Conservation (phyloP, 2,113 vertebrate genomes). For the Poeciliopsis turrubarensis region DNA sequence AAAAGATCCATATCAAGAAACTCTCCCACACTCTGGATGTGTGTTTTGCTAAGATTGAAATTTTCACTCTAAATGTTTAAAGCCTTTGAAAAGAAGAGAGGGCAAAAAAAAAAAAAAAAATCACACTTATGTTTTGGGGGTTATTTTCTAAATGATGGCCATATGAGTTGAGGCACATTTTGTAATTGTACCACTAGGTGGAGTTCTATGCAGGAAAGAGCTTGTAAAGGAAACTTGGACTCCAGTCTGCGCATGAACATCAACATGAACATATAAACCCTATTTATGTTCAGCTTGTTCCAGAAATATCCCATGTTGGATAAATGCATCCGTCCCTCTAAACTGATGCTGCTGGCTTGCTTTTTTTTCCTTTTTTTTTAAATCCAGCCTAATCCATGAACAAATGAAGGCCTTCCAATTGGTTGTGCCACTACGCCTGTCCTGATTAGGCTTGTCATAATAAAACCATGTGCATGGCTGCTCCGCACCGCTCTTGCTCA, state of each 20-base stretch:
- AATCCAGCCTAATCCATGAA: conserved; percentile 39
- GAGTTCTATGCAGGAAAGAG: conserved; percentile 41
- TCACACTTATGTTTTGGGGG: background rate
- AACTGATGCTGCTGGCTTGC: conserved; percentile 11
- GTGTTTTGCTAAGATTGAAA: conserved; percentile 32
- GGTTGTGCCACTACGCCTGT: conserved; percentile 56
- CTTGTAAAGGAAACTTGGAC: background rate
- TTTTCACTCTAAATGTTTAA: conserved; percentile 32
- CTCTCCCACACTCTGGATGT: conserved; percentile 76
- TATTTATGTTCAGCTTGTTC: conserved; percentile 2
- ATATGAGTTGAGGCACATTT: background rate
- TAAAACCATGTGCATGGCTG: conserved; percentile 70
- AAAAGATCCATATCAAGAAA: conserved; percentile 76
- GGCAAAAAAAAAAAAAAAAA: conserved; percentile 15
- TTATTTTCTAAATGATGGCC: background rate
- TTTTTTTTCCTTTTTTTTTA: conserved; percentile 26
- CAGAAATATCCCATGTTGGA: background rate
- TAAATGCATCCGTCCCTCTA: background rate
- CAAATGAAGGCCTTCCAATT: conserved; percentile 32
- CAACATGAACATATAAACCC: background rate
- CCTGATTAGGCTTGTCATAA: conserved; percentile 70
- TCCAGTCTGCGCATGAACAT: background rate
- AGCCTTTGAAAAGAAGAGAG: conserved; percentile 6
- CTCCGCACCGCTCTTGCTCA: conserved; percentile 20
- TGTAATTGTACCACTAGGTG: conserved; percentile 59